Evolutionary conservation across 2,797 vertebrate species (phyloP), one percentile per base, ranked within the genome.

Genomic region (Karalla daura): DNA sequence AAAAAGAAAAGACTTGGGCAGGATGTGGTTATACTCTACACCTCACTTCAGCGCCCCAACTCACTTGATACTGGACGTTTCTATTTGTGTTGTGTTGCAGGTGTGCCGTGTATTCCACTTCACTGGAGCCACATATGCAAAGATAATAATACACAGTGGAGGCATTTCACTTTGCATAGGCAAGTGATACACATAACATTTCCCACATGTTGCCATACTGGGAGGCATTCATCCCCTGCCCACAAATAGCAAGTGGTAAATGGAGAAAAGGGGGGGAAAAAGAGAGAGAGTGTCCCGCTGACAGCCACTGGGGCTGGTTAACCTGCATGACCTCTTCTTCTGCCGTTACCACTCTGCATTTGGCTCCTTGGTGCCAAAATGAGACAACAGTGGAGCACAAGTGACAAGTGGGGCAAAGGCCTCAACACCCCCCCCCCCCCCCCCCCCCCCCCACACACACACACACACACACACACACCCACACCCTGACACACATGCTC

Each of bases 321-420:
- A 76, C 67, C 55, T 63, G 17, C 9, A 11, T 79, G 59, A 83
- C 69, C 70, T 63, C n/a, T 69, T 52, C 52, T 65, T 73, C 23
- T 75, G 59, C 44, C 68, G 49, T 17, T 40, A 58, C 62, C 36
- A 0, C 51, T 68, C 68, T 63, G 53, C 73, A 75, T 92, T 2
- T 85, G 75, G 58, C 73, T 45, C 68, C 40, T 69, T 39, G 74
- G 4, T 85, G 87, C 60, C 64, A 88, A 86, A n/a, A 79, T 78
- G 78, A 59, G 66, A 63, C 54, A 76, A 74, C 56, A 65, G 73
- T 21, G 45, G 63, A 23, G 66, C 61, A 45, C 13, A 55, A 65
- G 81, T 71, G 76, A 86, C 88, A 88, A 81, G 87, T 92, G 89
- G 80, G 60, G 73, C 68, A n/a, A n/a, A 76, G 70, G 44, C 77